Evolutionary conservation across 2,113 vertebrate species (phyloP).

Genomic region (Xyrauchen texanus): DNA sequence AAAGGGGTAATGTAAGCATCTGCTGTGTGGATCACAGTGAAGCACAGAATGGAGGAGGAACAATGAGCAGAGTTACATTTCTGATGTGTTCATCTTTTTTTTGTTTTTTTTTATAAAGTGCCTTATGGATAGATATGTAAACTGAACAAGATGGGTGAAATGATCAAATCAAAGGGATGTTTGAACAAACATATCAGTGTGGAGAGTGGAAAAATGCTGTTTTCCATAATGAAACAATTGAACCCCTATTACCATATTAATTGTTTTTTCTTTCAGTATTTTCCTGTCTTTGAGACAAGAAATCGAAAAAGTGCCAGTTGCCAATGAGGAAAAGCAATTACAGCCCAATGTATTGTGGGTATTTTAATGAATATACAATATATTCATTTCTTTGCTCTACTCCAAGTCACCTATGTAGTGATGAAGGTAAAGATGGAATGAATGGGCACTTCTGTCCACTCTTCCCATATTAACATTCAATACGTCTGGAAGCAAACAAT

Average conservation of each 20-base stretch:
- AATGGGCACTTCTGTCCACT: not conserved
- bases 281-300: constrained; percentile 6
- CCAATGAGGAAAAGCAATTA: constrained; percentile 15
- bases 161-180: constrained; percentile 33
- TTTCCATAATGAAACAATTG: constrained; percentile 74
- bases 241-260: constrained; percentile 64
- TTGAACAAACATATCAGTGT: constrained; percentile 51
- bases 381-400: constrained; percentile 6
- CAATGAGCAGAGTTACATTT: constrained; percentile 35
- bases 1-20: constrained; percentile 27
- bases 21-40: constrained; percentile 71
- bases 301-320: constrained; percentile 36
- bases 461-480: not conserved
- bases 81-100: constrained; percentile 53
- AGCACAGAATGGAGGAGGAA: constrained; percentile 43
- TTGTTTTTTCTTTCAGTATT: constrained; percentile 57
- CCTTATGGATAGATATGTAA: constrained; percentile 81
- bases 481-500: not conserved
- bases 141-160: constrained; percentile 51
- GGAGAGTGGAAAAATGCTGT: constrained; percentile 62
- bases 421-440: not conserved
- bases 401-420: too few species aligned
- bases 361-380: constrained; percentile 9
- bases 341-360: not conserved
- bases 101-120: constrained; percentile 82